These are phyloP conservation scores for Lycodopsis pacificus DNA, from an alignment of 2,797 vertebrate genomes.

Conservation along the genomic window DNA sequence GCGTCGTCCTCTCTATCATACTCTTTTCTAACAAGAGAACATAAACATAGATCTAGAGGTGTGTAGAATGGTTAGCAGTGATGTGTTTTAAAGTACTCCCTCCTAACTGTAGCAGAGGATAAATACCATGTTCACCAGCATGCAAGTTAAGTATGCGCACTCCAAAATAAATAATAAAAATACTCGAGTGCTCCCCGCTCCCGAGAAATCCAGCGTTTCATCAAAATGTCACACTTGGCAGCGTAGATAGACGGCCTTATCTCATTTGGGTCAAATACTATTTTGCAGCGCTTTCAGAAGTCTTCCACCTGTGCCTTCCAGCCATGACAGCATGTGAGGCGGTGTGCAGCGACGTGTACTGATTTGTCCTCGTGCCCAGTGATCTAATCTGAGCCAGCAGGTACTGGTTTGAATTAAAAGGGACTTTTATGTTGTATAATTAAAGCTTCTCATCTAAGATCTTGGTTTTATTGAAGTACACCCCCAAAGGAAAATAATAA, in stretches of 20 bases:
- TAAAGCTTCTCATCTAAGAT: constrained; percentile 40
- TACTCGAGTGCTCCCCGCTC: constrained; percentile 45
- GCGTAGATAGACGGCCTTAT: constrained; percentile 64
- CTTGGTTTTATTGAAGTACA: constrained; percentile 44
- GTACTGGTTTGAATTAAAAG: constrained; percentile 42
- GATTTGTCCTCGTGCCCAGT: constrained; percentile 41
- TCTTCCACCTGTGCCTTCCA: constrained; percentile 55
- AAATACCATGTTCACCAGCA: constrained; percentile 13
- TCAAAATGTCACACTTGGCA: constrained; percentile 73
- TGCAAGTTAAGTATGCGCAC: constrained; percentile 44
- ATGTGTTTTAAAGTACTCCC: background rate
- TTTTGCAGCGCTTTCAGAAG: constrained; percentile 65
- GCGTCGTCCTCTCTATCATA: accelerated
- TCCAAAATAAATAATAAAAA: constrained; percentile 39
- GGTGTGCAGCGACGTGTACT: constrained; percentile 41
- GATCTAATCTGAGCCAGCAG: constrained; percentile 58
- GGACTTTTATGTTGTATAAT: constrained; percentile 30
- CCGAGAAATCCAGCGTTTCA: constrained; percentile 56
- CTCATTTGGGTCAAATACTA: constrained; percentile 62
- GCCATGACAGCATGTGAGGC: constrained; percentile 34
- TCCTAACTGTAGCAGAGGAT: background rate
- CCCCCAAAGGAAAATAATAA: constrained; percentile 20
- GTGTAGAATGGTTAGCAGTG: background rate
- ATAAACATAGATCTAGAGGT: background rate
- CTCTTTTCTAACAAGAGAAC: background rate